A percentile compares a stretch with the other conserved stretches of the same genome.
Evolutionary conservation across 2,888 invertebrate genomes (phyloP).

Genomic region (Eumerus sabulonum): DNA sequence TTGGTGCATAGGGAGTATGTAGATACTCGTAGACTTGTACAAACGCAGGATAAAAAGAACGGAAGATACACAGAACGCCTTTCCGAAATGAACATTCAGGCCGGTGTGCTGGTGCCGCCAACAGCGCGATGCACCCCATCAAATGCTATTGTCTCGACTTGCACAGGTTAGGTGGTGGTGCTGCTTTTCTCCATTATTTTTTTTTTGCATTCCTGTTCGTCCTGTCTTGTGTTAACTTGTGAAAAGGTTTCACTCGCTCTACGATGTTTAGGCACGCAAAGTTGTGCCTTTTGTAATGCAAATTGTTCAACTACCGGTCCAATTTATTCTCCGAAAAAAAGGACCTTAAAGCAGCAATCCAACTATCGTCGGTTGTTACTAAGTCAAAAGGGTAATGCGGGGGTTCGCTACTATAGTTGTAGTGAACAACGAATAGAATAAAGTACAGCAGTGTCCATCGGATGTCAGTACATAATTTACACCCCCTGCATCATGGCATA

Average conservation of each 20-base stretch:
- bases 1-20: not conserved
- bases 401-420: slow-evolving; percentile 39
- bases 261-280: slow-evolving; percentile 67
- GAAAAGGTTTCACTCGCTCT: slow-evolving; percentile 67
- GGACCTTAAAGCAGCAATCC: not conserved
- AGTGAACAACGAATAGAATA: slow-evolving; percentile 23
- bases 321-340: slow-evolving; percentile 52
- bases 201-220: slow-evolving; percentile 27
- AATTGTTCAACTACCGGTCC: slow-evolving; percentile 68
- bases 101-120: slow-evolving; percentile 17
- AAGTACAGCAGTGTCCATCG: slow-evolving; percentile 50
- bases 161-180: not conserved
- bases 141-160: slow-evolving; percentile 57
- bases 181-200: slow-evolving; percentile 46
- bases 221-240: slow-evolving; percentile 65
- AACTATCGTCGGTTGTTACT: no score
- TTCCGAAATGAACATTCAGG: slow-evolving; percentile 61
- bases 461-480: slow-evolving; percentile 63
- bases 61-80: slow-evolving; percentile 58
- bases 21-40: slow-evolving; percentile 11
- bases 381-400: no score
- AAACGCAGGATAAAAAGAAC: slow-evolving; percentile 19
- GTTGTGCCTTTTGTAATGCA: slow-evolving; percentile 67
- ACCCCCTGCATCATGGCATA: slow-evolving; percentile 32
- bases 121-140: slow-evolving; percentile 31